Percentiles rank a stretch among this genome's conserved stretches.
Conservation (phyloP, 1,140 invertebrate species). For the Atta cephalotes region DNA sequence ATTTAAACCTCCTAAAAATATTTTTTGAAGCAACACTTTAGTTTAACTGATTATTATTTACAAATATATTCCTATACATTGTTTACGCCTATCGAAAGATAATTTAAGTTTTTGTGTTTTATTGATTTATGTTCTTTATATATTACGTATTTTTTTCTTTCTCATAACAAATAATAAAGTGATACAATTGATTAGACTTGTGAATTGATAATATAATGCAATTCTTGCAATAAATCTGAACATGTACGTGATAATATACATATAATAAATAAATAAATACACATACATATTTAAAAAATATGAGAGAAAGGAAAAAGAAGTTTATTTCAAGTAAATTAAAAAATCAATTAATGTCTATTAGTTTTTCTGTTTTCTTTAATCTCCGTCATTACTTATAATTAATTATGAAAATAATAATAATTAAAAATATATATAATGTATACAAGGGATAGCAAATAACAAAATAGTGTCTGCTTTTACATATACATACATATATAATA, state of each 20-base stretch:
- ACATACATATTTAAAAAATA: neutral
- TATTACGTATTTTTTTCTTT: conserved; percentile 47
- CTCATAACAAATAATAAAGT: conserved; percentile 58
- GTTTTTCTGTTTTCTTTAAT: neutral
- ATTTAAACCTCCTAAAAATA: neutral
- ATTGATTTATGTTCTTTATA: conserved; percentile 39
- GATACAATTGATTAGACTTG: conserved; percentile 27
- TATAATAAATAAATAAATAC: neutral
- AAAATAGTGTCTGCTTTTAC: conserved; percentile 9
- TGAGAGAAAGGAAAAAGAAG: neutral
- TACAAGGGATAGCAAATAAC: conserved; percentile 1
- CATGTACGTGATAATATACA: neutral
- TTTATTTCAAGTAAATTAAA: neutral
- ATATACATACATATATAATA: neutral
- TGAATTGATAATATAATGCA: conserved; percentile 5
- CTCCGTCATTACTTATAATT: neutral
- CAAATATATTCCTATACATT: conserved; percentile 33
- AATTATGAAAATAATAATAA: conserved; percentile 5
- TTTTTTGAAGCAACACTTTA: neutral
- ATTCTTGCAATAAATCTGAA: neutral
- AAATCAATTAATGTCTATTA: neutral
- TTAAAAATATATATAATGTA: neutral
- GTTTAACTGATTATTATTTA: conserved; percentile 29
- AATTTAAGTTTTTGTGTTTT: conserved; percentile 50
- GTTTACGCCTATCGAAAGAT: conserved; percentile 26